A percentile compares a stretch with the other conserved stretches of the same genome.
Conservation (phyloP, 2,113 vertebrate species). For the Otus sunia region DNA sequence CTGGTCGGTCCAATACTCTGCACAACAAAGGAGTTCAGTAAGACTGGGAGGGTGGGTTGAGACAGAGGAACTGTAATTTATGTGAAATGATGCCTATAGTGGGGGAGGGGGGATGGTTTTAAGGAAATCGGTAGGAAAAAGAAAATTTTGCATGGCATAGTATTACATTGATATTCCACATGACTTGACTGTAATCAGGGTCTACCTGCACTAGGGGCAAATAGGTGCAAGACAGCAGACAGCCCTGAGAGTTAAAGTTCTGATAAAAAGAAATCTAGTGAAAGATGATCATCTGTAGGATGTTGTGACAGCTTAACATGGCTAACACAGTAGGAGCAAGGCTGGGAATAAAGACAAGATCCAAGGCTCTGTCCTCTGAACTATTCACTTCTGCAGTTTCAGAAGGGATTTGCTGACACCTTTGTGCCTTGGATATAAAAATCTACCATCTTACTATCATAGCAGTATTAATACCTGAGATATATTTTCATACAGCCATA, state of each 20-base stretch:
- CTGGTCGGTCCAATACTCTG: not conserved
- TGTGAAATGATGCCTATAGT: not conserved
- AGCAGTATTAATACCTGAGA: not conserved
- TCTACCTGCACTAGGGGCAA: no score
- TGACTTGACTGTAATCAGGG: not conserved
- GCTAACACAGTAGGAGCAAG: not conserved
- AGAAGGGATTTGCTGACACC: not conserved
- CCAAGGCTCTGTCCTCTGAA: not conserved
- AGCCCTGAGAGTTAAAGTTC: not conserved
- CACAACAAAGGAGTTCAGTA: not conserved
- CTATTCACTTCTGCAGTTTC: not conserved
- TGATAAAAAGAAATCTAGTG: not conserved
- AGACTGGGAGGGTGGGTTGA: not conserved
- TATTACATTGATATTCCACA: not conserved
- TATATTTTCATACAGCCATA: not conserved
- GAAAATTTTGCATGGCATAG: not conserved
- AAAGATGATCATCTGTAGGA: not conserved
- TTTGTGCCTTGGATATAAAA: not conserved
- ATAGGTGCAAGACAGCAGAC: not conserved
- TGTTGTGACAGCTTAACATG: not conserved
- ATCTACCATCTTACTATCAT: not conserved
- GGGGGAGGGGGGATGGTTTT: not conserved
- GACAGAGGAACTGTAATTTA: not conserved
- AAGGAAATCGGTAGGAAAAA: not conserved
- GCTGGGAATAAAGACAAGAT: not conserved